Conservation (phyloP, 2,888 invertebrate genomes). For the Cantharis lateralis region DNA sequence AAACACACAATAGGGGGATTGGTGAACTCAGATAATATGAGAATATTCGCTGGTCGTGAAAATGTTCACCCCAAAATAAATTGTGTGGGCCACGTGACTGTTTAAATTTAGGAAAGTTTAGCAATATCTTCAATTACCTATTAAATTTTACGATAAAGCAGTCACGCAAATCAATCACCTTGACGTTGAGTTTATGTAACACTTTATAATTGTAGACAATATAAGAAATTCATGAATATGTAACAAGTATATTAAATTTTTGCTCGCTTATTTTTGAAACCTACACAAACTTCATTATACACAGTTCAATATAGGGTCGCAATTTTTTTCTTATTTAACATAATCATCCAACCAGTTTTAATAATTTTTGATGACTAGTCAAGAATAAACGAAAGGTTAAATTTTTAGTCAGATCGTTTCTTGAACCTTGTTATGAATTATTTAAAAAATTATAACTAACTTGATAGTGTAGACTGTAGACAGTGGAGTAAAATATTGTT, state of each 20-base stretch:
- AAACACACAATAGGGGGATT: not conserved
- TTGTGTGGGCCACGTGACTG: not conserved
- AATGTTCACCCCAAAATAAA: not conserved
- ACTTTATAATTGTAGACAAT: not conserved
- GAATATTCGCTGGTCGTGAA: not conserved
- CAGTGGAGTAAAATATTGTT: not conserved
- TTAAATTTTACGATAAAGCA: not conserved
- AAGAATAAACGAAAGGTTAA: not conserved
- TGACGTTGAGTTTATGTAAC: not conserved
- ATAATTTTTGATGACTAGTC: conserved; percentile 4
- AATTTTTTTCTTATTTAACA: not conserved
- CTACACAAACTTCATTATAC: conserved; percentile 1
- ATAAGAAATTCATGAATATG: conserved; percentile 3
- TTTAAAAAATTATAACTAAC: not conserved
- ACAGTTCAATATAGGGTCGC: conserved; percentile 4
- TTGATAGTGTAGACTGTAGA: not conserved
- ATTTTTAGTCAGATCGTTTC: not conserved
- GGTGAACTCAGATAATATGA: not conserved
- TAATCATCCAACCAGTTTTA: conserved; percentile 2
- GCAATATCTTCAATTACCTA: not conserved
- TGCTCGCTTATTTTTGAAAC: conserved; percentile 2
- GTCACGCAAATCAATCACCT: not conserved
- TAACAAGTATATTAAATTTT: not conserved
- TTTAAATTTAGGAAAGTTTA: not conserved
- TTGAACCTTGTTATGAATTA: not conserved